Evolutionary conservation across 1,140 invertebrate species (phyloP), one percentile per base, ranked within the genome.

Genomic region (Dreissena polymorpha): DNA sequence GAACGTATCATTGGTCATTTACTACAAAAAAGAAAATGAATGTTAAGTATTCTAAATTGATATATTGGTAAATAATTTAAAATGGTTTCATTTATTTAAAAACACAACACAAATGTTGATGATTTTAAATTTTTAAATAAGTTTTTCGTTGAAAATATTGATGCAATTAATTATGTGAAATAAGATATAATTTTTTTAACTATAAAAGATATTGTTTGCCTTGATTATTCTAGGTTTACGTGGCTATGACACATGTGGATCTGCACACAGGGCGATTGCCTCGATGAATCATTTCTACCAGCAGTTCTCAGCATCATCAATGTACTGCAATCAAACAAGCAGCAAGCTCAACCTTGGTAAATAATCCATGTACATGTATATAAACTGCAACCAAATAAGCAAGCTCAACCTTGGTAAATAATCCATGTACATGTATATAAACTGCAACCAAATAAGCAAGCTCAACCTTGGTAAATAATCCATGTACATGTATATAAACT

Each of bases 171-270:
- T 50, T 65, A 49, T 25, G 7, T 85, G 18, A 27, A 57, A 21
- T 67, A 13, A 18, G 53, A 21, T 39, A 23, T 70, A n/a, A 16
- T 74, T 16, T 53, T 25, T 69, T 29, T 0, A 10, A 16, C n/a
- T 49, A 23, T 29, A 55, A 51, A 16, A n/a, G 8, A 7, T 51
- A 27, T 76, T 67, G 53, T 60, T 85, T 81, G 13, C 57, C 2
- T 72, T 63, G 12, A 39, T 39, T 39, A 39, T 39, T 39, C 39
- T 68, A 89, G 88, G 88, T 63, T 78, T 89, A 85, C 74, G 80
- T 53, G 83, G 81, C 0, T 89, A 84, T 53, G 88, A 89, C 69
- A 84, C 75, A 7, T 89, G 88, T 53, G 23, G 23, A 21, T 73
- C 74, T 21, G 29, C 69, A 18, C 49, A 55, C 55, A 71, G 55